phyloP scores from a whole-genome alignment of 1,140 invertebrate species.

The Wiebesia pumilae region DNA sequence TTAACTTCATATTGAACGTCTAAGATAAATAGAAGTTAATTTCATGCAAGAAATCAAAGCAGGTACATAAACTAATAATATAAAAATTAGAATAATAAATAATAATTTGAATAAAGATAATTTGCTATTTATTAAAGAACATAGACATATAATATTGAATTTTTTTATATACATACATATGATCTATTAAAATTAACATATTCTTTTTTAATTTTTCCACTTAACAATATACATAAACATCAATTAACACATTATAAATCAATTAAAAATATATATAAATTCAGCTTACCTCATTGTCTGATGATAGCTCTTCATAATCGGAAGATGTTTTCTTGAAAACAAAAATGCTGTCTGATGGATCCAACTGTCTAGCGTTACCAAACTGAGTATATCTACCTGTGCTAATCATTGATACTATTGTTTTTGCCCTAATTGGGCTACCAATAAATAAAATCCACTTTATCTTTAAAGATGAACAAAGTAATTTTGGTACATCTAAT shows the following conservation, averaged over 20 bases:
- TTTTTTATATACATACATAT: too few relatives aligned
- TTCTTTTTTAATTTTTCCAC: background rate
- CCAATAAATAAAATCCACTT: too few relatives aligned
- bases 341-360: constrained; percentile 70
- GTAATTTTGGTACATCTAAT: background rate
- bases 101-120: too few relatives aligned
- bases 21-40: too few relatives aligned
- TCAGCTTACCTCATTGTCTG: constrained; percentile 68
- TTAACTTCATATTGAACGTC: too few relatives aligned
- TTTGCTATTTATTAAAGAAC: too few relatives aligned
- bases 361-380: constrained; percentile 67
- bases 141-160: too few relatives aligned
- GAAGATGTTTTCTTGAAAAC: constrained; percentile 71
- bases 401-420: constrained; percentile 51
- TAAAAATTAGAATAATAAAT: too few relatives aligned
- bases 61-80: too few relatives aligned
- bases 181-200: constrained; percentile 10
- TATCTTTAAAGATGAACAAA: background rate
- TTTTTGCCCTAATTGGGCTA: constrained; percentile 67
- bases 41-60: too few relatives aligned
- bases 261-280: constrained; percentile 18
- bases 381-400: constrained; percentile 70
- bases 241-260: background rate
- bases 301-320: constrained; percentile 71
- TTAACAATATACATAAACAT: too few relatives aligned